These are phyloP conservation scores for Sternarchorhynchus goeldii DNA, from an alignment of 2,797 vertebrate species.

Conservation along the genomic window DNA sequence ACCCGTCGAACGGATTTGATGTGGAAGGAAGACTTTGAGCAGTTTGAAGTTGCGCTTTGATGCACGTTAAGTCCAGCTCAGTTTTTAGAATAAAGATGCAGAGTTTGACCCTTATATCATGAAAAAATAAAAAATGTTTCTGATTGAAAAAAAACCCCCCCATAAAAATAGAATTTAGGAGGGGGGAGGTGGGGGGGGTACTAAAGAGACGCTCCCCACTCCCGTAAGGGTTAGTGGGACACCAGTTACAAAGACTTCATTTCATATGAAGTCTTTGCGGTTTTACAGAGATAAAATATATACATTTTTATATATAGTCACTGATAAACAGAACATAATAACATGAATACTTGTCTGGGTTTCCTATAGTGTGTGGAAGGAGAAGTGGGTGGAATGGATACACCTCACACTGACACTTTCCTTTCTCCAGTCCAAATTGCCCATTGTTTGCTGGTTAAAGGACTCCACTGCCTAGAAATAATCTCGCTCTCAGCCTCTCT, in stretches of 20 bases:
- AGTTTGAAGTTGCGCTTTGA: slow-evolving; percentile 51
- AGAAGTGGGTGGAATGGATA: neutral
- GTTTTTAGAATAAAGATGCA: slow-evolving; percentile 40
- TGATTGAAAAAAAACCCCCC: neutral
- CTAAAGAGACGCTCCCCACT: too few species aligned
- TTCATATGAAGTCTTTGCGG: too few species aligned
- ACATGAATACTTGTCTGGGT: slow-evolving; percentile 10
- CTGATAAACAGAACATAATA: neutral
- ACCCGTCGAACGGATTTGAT: slow-evolving; percentile 36
- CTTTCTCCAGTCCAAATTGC: slow-evolving; percentile 42
- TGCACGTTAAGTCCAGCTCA: slow-evolving; percentile 38
- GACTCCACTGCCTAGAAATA: slow-evolving; percentile 40
- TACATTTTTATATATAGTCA: too few species aligned
- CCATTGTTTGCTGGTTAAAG: slow-evolving; percentile 46
- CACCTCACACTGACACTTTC: neutral
- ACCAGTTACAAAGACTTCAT: too few species aligned
- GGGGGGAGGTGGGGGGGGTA: too few species aligned
- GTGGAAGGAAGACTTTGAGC: slow-evolving; percentile 40
- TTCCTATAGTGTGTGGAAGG: neutral
- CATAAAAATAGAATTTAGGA: too few species aligned
- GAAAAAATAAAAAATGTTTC: slow-evolving; percentile 2
- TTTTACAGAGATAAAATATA: too few species aligned
- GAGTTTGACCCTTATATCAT: slow-evolving; percentile 35
- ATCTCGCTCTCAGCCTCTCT: slow-evolving; percentile 37
- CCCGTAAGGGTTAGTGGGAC: too few species aligned